Percentiles rank a stretch among this genome's conserved stretches.
Evolutionary conservation across 2,797 vertebrate genomes (phyloP).

Genomic region (Graptemys geographica): DNA sequence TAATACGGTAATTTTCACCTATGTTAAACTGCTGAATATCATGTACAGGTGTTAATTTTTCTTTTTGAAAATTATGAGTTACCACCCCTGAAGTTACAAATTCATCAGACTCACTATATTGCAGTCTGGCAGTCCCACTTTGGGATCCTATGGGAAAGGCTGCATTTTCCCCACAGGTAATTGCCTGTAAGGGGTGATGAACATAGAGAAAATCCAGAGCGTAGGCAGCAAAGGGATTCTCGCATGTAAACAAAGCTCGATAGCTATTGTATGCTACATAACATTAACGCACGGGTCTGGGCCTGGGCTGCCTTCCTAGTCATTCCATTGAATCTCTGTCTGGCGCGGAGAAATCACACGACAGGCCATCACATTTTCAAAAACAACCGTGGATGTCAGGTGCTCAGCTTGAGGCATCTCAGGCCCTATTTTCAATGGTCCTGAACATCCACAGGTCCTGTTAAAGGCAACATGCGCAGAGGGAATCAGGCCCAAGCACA

Average conservation of each 20-base stretch:
- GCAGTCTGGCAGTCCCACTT: constrained; percentile 50
- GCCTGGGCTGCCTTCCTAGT: neutral
- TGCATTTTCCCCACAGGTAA: constrained; percentile 19
- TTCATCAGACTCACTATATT: constrained; percentile 38
- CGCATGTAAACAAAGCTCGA: neutral
- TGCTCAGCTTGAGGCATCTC: neutral
- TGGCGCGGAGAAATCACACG: neutral
- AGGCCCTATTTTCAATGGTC: neutral
- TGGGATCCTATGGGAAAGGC: constrained; percentile 19
- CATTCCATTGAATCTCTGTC: neutral
- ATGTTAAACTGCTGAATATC: constrained; percentile 7
- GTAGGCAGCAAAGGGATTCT: constrained; percentile 11
- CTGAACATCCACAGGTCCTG: neutral
- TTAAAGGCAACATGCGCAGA: neutral
- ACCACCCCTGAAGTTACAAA: constrained; percentile 47
- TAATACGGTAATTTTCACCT: constrained; percentile 42
- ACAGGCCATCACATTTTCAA: neutral
- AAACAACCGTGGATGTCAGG: neutral
- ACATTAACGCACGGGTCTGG: neutral
- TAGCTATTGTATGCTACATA: neutral
- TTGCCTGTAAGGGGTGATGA: constrained; percentile 19
- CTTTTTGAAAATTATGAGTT: constrained; percentile 59
- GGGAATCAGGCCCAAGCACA: neutral
- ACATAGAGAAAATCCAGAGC: neutral
- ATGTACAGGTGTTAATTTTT: constrained; percentile 30